A percentile compares a stretch with the other conserved stretches of the same genome.
These are phyloP conservation scores for Lagorchestes hirsutus DNA, from an alignment of 2,797 vertebrate genomes.

Conservation along the genomic window DNA sequence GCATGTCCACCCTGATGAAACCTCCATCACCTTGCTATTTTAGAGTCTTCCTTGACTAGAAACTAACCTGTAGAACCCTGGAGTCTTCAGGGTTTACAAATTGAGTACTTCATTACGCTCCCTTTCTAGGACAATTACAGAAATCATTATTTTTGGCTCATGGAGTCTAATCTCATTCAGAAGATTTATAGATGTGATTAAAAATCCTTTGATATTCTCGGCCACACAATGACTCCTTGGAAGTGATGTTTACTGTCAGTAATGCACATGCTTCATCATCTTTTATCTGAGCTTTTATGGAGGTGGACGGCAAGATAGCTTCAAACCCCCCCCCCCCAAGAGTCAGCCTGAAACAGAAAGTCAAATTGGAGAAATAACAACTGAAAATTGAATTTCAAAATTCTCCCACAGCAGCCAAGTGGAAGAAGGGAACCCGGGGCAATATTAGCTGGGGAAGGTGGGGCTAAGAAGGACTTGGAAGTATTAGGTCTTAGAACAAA, in stretches of 20 bases:
- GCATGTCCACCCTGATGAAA: not conserved
- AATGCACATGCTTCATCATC: constrained; percentile 63
- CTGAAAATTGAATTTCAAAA: constrained; percentile 38
- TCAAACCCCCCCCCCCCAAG: not conserved
- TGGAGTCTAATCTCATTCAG: constrained; percentile 56
- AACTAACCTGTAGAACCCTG: constrained; percentile 44
- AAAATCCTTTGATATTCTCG: constrained; percentile 67
- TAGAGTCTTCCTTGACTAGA: constrained; percentile 36
- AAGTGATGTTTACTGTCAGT: constrained; percentile 66
- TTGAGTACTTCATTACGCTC: constrained; percentile 58
- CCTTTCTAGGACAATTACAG: constrained; percentile 66
- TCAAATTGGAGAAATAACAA: constrained; percentile 59
- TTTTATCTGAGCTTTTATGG: constrained; percentile 40
- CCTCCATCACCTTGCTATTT: not conserved
- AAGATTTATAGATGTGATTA: constrained; percentile 77
- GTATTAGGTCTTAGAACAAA: constrained; percentile 31
- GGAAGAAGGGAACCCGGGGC: not conserved
- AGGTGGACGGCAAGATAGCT: constrained; percentile 43
- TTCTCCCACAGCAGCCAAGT: not conserved
- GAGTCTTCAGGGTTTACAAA: constrained; percentile 65
- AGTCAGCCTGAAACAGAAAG: not conserved
- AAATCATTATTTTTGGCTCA: constrained; percentile 67
- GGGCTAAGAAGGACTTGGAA: constrained; percentile 23
- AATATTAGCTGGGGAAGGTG: not conserved
- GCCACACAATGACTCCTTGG: constrained; percentile 64